Base-by-base conservation (phyloP, 2,797 vertebrate genomes). In the Enteromius thamalakanensis region DNA sequence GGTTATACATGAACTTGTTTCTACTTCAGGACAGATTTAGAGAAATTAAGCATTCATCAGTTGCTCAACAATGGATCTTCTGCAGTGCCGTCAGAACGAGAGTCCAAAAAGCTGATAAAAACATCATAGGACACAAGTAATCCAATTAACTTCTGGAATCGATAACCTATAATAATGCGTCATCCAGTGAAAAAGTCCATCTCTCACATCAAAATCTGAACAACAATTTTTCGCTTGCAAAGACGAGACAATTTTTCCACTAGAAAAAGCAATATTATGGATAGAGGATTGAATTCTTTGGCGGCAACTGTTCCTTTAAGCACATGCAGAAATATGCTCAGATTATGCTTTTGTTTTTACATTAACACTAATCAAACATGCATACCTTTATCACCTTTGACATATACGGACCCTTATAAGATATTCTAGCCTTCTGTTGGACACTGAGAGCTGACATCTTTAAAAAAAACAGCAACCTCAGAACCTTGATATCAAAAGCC, bases 401-500 rank as follows among this genome's bases (percentile, higher is more conserved):
- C 10, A 32, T n/a, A 6, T 10, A 6, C 62, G 0, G 49, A 51
- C 77, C 19, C 29, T 23, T 15, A 8, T 32, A 47, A 17, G 10
- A 8, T n/a, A 23, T 55, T 29, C 29, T 8, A 53, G 45, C 12
- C 21, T 17, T 68, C 14, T 2, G 2, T 23, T 49, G 3, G 78
- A 42, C 51, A 60, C 32, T 10, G 3, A 71, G 6, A 71, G 19
- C 23, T n/a, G 51, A 71, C 70, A 80, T 79, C 32, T 68, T 32
- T 53, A 19, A 51, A 10, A 49, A 29, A 58, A 60, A 60, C 1
- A 6, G 1, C 2, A 15, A 60, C 21, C 55, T 49, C 14, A 42
- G 29, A 68, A 53, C 37, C 7, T 29, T 45, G 1, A 49, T 64
- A 64, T 49, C 17, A 34, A 81, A 81, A 81, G 42, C 69, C 55